Evolutionary conservation across 2,797 vertebrate genomes (phyloP).

Genomic region (Siniperca obscura): DNA sequence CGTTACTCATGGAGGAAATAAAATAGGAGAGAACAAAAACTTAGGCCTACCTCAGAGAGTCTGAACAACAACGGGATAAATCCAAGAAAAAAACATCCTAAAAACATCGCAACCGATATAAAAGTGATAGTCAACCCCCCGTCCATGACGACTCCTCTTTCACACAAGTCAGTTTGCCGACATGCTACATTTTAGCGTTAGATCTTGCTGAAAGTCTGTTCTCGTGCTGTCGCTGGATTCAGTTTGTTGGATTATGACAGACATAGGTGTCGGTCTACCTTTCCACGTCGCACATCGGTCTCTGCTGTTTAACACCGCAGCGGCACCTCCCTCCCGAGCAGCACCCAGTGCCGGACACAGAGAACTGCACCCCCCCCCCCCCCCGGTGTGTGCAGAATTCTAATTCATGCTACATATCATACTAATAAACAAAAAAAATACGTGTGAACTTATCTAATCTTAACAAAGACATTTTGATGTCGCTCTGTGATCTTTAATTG

Average conservation of each 20-base stretch:
- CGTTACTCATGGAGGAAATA: not conserved
- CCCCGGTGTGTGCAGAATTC: no score
- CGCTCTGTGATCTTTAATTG: not conserved
- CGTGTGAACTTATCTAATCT: no score
- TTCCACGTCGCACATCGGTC: conserved; percentile 74
- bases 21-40: not conserved
- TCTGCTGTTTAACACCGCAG: not conserved
- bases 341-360: conserved; percentile 41
- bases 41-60: conserved; percentile 84
- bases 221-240: not conserved
- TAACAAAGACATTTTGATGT: not conserved
- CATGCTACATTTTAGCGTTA: not conserved
- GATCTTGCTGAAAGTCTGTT: not conserved
- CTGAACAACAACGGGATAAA: conserved; percentile 84
- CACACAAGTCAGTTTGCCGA: not conserved
- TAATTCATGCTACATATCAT: not conserved
- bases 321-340: conserved; percentile 40
- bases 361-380: conserved; percentile 44
- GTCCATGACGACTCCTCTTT: conserved; percentile 78
- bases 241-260: not conserved
- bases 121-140: conserved; percentile 81
- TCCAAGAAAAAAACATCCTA: conserved; percentile 85
- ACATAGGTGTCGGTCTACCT: not conserved
- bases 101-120: conserved; percentile 86
- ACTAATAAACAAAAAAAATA: not conserved